These are phyloP conservation scores for Psylliodes chrysocephalus DNA, from an alignment of 2,888 invertebrate species.

Conservation along the genomic window DNA sequence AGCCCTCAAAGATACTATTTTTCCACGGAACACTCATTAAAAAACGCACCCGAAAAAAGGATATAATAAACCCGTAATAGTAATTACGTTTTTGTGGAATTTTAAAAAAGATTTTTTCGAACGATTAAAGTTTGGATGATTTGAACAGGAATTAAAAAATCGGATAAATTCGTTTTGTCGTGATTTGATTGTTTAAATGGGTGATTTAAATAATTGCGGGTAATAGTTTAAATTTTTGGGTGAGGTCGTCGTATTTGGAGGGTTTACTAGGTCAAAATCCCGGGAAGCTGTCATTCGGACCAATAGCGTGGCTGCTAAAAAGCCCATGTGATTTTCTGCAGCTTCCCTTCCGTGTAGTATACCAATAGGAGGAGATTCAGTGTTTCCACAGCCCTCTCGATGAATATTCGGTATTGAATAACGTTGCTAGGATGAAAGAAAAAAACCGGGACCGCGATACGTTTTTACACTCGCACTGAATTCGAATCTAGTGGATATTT, in stretches of 20 bases:
- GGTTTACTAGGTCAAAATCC: conserved; percentile 66
- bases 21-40: neutral
- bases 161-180: too few relatives aligned
- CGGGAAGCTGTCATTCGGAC: conserved; percentile 59
- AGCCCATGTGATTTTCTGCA: conserved; percentile 61
- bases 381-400: conserved; percentile 24
- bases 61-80: neutral
- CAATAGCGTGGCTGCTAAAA: conserved; percentile 56
- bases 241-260: conserved; percentile 58
- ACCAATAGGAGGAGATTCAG: conserved; percentile 19
- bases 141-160: too few relatives aligned
- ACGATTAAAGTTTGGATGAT: too few relatives aligned
- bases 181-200: neutral
- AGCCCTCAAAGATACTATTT: neutral
- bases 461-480: neutral
- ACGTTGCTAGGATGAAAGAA: conserved; percentile 8
- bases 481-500: neutral
- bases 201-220: neutral
- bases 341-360: conserved; percentile 61
- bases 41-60: neutral
- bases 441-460: conserved; percentile 15
- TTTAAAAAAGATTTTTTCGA: too few relatives aligned
- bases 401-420: conserved; percentile 9
- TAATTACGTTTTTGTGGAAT: too few relatives aligned
- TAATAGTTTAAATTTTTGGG: conserved; percentile 45